Evolutionary conservation across 2,797 vertebrate genomes (phyloP), one percentile per base, ranked within the genome.

Genomic region (Scomberomorus guttatus): DNA sequence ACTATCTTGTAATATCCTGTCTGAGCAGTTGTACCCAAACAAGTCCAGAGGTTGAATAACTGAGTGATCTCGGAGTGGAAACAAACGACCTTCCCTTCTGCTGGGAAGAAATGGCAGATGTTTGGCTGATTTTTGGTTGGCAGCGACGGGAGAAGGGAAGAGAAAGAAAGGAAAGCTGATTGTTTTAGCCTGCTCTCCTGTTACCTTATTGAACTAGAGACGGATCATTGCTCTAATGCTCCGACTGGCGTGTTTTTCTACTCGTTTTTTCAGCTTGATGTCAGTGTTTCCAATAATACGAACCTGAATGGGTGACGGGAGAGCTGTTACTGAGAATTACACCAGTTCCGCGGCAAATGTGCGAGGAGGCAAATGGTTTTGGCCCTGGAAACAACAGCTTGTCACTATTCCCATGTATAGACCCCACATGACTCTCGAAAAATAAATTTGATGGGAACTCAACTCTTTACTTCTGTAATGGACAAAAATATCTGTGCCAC

Each of bases 241-340:
- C 50, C 2, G 27, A 67, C 74, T 44, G 59, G 39, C 6, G 13
- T 80, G 58, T 83, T 87, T 90, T 81, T 81, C 73, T 80, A 70
- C 65, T 73, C n/a, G 80, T 68, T 75, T 80, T 77, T 77, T 72
- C 69, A 80, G 77, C 77, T 84, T 87, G 81, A 85, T 83, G 80
- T 91, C 85, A 91, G 82, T 90, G 68, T 92, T 94, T 92, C 91
- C 87, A 81, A 82, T 89, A 87, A 90, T 87, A 80, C 50, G 71
- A 89, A 64, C 54, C 48, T 62, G 66, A 73, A 64, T 34, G 57
- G 83, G 44, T 63, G 70, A 77, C 77, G 83, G 66, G 69, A 84
- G 77, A 54, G 74, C 82, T 82, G 74, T 70, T 80, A 87, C 75
- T 55, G 80, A 86, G 79, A 79, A 59, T 89, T 61, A 57, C 55